Evolutionary conservation across 2,888 invertebrate genomes (phyloP).

Genomic region (Spodoptera littoralis): DNA sequence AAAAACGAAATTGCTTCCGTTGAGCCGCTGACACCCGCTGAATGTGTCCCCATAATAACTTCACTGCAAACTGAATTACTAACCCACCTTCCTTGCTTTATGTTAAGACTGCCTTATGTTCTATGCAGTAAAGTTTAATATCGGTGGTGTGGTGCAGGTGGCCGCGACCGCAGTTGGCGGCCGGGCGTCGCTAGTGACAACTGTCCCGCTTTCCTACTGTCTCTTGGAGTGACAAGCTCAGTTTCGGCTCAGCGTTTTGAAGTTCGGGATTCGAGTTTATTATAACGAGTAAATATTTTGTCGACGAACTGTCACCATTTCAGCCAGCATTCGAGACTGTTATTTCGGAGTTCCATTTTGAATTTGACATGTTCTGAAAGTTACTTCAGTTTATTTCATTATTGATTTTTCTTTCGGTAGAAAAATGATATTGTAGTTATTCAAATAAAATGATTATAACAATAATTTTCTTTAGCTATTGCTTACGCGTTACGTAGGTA

Average conservation of each 20-base stretch:
- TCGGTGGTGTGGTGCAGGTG: slow-evolving; percentile 12
- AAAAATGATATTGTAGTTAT: no score
- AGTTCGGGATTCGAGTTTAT: slow-evolving; percentile 52
- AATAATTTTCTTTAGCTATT: no score
- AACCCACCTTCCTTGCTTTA: slow-evolving; percentile 24
- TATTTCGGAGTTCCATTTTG: slow-evolving; percentile 35
- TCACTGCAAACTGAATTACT: slow-evolving; percentile 50
- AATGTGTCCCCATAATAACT: slow-evolving; percentile 57
- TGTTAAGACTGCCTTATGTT: slow-evolving; percentile 19
- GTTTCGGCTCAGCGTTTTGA: slow-evolving; percentile 51
- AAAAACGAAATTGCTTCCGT: slow-evolving; percentile 61
- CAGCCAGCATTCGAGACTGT: slow-evolving; percentile 21
- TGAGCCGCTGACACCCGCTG: slow-evolving; percentile 49
- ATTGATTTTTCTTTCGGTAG: no score
- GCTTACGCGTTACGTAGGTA: no score
- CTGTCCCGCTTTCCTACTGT: slow-evolving; percentile 46
- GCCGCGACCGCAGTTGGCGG: slow-evolving; percentile 47
- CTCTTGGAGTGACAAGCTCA: slow-evolving; percentile 57
- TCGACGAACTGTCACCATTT: slow-evolving; percentile 39
- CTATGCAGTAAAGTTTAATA: slow-evolving; percentile 26
- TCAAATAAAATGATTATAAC: no score
- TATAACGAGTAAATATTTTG: slow-evolving; percentile 54
- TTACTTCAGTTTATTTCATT: not conserved
- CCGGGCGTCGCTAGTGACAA: slow-evolving; percentile 51
- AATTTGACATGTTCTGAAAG: slow-evolving; percentile 8